Evolutionary conservation across 1,140 invertebrate genomes (phyloP).

Genomic region (Drosophila ficusphila): DNA sequence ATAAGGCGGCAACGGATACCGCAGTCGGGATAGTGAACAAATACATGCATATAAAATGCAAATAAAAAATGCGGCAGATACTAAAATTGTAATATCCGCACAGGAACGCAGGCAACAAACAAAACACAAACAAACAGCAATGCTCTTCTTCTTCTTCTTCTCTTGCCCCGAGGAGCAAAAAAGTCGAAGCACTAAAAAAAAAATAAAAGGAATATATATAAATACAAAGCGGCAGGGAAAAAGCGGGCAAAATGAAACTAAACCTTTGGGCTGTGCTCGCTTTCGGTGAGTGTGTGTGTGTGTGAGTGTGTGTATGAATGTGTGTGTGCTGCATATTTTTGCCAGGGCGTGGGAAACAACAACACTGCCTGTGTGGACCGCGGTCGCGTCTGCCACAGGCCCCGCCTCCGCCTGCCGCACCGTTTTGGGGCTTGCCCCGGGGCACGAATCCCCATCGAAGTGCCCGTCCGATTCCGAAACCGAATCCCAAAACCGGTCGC

Average conservation of each 20-base stretch:
- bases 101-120: conserved; percentile 58
- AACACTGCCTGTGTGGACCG: conserved; percentile 44
- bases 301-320: conserved; percentile 22
- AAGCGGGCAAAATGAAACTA: conserved; percentile 51
- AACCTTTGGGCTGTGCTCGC: conserved; percentile 63
- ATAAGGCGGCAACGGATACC: conserved; percentile 50
- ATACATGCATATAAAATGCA: conserved; percentile 81
- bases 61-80: conserved; percentile 79
- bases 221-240: conserved; percentile 34
- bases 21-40: conserved; percentile 14
- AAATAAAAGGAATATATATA: conserved; percentile 5
- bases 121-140: conserved; percentile 20
- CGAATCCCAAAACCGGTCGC: conserved; percentile 55
- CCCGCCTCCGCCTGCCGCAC: conserved; percentile 3
- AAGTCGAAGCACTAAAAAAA: conserved; percentile 24
- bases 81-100: conserved; percentile 82
- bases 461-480: neutral
- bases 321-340: conserved; percentile 45
- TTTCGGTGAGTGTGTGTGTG: conserved; percentile 9
- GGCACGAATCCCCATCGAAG: conserved; percentile 20
- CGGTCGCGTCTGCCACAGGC: conserved; percentile 37
- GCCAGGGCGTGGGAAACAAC: conserved; percentile 75
- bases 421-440: conserved; percentile 53
- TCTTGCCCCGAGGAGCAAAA: conserved; percentile 17
- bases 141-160: too few relatives aligned